Evolutionary conservation across 2,113 vertebrate genomes (phyloP), one percentile per base, ranked within the genome.

Genomic region (Hippocampus abdominalis): DNA sequence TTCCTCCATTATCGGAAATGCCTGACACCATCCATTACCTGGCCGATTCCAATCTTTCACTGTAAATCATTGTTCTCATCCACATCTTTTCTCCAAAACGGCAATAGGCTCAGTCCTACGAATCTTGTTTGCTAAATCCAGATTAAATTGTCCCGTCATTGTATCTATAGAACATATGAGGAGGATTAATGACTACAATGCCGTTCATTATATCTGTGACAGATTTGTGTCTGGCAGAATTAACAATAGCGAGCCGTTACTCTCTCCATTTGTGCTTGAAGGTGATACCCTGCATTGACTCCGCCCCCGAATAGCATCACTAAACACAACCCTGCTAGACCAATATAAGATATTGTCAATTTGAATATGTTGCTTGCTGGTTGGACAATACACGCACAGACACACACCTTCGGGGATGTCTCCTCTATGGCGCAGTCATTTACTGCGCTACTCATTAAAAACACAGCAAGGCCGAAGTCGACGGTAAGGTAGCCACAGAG

Each of bases 91-190:
- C 63, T 66, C 79, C 57, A 76, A 75, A 71, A 39, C 75, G 62
- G 82, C 84, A 84, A 89, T 88, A 82, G 75, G 73, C 40, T 88
- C 75, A 81, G 69, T 81, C 73, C 77, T 66, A 4, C 69, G 73
- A 83, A 70, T 79, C 72, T 49, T 89, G 86, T 90, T 89, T 85
- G 83, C 76, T 88, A 81, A 89, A 89, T 86, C 84, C 85, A 82
- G 77, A 89, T 89, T 69, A 86, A 85, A 74, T 84, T 68, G 68
- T 78, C 72, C 81, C 75, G 77, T 77, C 73, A 74, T 49, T 73
- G 65, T 84, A 80, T 79, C 79, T 83, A 81, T 71, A 71, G 80
- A 84, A 86, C 64, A 70, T 79, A 75, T 75, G 79, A 86, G 57
- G 79, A 86, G 60, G 87, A 88, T 86, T 88, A 83, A 87, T 88